phyloP scores from a whole-genome alignment of 1,140 invertebrate species.

The Drosophila malerkotliana region DNA sequence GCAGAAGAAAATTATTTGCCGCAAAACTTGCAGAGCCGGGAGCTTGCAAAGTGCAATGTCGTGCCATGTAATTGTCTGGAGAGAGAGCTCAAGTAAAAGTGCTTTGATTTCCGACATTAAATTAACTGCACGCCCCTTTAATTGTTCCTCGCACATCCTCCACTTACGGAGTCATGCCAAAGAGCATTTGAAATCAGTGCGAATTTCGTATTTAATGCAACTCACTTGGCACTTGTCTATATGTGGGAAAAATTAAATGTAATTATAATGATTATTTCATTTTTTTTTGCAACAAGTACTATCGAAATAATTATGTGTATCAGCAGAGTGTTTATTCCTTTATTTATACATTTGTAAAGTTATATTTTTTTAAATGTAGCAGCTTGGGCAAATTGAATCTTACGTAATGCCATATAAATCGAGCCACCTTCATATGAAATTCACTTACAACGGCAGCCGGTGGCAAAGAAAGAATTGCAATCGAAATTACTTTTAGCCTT shows the following conservation, averaged over 20 bases:
- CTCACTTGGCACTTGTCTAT: neutral
- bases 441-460: conserved; percentile 52
- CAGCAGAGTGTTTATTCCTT: neutral
- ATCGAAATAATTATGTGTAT: neutral
- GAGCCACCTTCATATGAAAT: conserved; percentile 55
- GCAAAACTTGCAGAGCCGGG: conserved; percentile 53
- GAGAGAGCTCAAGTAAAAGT: conserved; percentile 56
- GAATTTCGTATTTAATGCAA: conserved; percentile 5
- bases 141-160: conserved; percentile 49
- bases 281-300: neutral
- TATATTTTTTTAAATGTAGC: conserved; percentile 7
- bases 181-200: conserved; percentile 6
- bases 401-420: conserved; percentile 50
- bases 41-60: conserved; percentile 45
- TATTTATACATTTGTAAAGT: neutral
- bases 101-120: conserved; percentile 75
- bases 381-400: conserved; percentile 51
- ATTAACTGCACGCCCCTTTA: conserved; percentile 62
- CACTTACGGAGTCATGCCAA: conserved; percentile 9
- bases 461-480: conserved; percentile 48
- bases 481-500: conserved; percentile 55
- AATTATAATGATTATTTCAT: neutral
- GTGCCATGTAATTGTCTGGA: conserved; percentile 47
- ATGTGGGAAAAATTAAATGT: neutral
- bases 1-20: conserved; percentile 68